Evolutionary conservation across 1,140 invertebrate species (phyloP).

Genomic region (Euwallacea fornicatus): DNA sequence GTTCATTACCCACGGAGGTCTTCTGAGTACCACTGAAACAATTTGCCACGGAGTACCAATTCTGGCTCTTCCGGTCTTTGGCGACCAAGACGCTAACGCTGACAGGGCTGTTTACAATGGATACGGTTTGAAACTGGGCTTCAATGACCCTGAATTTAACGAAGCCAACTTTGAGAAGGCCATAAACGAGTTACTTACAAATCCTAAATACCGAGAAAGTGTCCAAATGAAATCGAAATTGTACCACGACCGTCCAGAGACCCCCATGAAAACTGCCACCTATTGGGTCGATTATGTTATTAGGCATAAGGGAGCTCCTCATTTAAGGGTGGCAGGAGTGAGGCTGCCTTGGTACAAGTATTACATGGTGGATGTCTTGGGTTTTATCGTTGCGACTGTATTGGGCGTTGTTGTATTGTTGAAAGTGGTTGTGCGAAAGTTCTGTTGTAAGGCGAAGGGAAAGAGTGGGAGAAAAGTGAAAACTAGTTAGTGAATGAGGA

Average conservation of each 20-base stretch:
- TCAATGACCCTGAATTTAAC: constrained; percentile 40
- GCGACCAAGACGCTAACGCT: constrained; percentile 64
- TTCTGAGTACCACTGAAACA: constrained; percentile 70
- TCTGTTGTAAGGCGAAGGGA: too few species aligned
- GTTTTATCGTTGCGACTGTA: background rate
- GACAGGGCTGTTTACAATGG: constrained; percentile 24
- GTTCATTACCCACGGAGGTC: constrained; percentile 74
- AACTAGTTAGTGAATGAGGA: too few species aligned
- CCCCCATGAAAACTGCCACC: constrained; percentile 64
- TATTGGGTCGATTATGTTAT: constrained; percentile 73
- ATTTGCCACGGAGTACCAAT: constrained; percentile 71
- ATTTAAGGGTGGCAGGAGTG: constrained; percentile 58
- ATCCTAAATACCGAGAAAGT: constrained; percentile 50
- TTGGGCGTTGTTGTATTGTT: background rate
- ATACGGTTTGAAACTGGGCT: constrained; percentile 50
- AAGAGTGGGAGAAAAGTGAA: too few species aligned
- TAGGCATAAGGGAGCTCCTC: constrained; percentile 59
- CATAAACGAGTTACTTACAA: constrained; percentile 29
- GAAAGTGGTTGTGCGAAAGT: too few species aligned
- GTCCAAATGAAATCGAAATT: constrained; percentile 57
- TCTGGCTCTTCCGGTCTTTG: constrained; percentile 67
- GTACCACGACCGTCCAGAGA: constrained; percentile 26
- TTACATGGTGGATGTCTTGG: constrained; percentile 50
- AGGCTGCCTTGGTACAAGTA: constrained; percentile 59
- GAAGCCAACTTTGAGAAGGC: constrained; percentile 36